Evolutionary conservation across 2,797 vertebrate genomes (phyloP), one percentile per base, ranked within the genome.

Genomic region (Paguma larvata): DNA sequence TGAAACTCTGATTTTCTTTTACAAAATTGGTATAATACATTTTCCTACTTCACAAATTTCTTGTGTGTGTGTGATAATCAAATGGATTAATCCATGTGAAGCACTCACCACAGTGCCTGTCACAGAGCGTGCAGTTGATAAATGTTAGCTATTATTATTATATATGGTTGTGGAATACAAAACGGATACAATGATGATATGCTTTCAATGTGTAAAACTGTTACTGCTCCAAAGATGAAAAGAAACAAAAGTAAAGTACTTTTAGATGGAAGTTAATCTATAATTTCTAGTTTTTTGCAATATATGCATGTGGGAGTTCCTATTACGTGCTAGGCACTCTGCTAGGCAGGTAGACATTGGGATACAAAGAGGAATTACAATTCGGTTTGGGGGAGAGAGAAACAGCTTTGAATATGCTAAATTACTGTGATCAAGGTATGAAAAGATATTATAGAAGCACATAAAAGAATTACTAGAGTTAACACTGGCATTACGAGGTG

Each of bases 121-220:
- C 72, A 92, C 23, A 70, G 48, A 88, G 27, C 6, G 46, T 0
- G 1, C 4, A 38, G 41, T 19, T 95, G 85, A 96, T 51, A 78
- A 86, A 88, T 82, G 15, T 53, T 94, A 92, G 27, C 62, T 90
- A 82, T 85, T 97, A 73, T 41, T 91, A 62, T 68, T 63, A 51
- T 13, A 77, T 44, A 92, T 30, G 3, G 77, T n/a, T 70, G 25
- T 46, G 0, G 32, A 85, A 85, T 91, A n/a, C 78, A 90, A 73
- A 83, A 91, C 46, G 1, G 25, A 86, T 48, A 11, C 1, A 51
- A 25, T 62, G 51, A 75, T 62, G 4, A 59, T 77, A 68, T 80
- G 51, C 8, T 89, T 95, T 44, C 78, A 63, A n/a, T 80, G 9
- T 18, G 0, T 48, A 94, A 92, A 95, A 46, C 5, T 46, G 4